Conservation (phyloP, 2,888 invertebrate species). For the Actias luna region DNA sequence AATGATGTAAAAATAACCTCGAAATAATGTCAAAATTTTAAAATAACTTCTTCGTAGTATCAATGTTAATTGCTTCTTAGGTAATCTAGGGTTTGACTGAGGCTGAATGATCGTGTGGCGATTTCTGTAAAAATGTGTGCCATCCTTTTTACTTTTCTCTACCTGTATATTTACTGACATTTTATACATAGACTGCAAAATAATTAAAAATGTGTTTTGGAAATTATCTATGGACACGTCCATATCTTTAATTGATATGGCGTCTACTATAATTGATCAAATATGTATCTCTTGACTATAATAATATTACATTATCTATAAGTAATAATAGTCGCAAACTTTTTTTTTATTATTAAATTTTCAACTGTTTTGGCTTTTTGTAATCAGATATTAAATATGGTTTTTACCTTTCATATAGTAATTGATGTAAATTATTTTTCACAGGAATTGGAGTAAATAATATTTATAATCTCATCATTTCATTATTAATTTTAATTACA, state of each 20-base stretch:
- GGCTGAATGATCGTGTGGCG: slow-evolving; percentile 16
- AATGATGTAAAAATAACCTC: slow-evolving; percentile 33
- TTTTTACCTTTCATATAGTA: background rate
- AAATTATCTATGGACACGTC: slow-evolving; percentile 62
- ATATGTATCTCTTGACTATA: background rate
- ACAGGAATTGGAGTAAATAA: too few relatives aligned
- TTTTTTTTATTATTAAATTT: too few relatives aligned
- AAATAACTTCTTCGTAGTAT: background rate
- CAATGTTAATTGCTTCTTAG: slow-evolving; percentile 18
- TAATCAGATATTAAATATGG: background rate
- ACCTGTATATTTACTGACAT: slow-evolving; percentile 58
- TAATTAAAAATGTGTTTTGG: slow-evolving; percentile 31
- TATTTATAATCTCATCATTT: background rate
- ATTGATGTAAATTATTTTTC: background rate
- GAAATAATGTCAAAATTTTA: slow-evolving; percentile 19
- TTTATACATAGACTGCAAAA: slow-evolving; percentile 29
- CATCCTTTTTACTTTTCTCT: slow-evolving; percentile 70
- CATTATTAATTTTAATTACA: background rate
- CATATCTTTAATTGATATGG: slow-evolving; percentile 55
- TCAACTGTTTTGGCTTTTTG: background rate
- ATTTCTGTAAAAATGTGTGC: slow-evolving; percentile 53
- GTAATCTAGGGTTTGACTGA: slow-evolving; percentile 18
- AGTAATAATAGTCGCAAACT: too few relatives aligned
- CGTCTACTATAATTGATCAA: slow-evolving; percentile 17
- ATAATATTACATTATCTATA: background rate